Evolutionary conservation across 2,113 vertebrate species (phyloP), one percentile per base, ranked within the genome.

Genomic region (Tautogolabrus adspersus): DNA sequence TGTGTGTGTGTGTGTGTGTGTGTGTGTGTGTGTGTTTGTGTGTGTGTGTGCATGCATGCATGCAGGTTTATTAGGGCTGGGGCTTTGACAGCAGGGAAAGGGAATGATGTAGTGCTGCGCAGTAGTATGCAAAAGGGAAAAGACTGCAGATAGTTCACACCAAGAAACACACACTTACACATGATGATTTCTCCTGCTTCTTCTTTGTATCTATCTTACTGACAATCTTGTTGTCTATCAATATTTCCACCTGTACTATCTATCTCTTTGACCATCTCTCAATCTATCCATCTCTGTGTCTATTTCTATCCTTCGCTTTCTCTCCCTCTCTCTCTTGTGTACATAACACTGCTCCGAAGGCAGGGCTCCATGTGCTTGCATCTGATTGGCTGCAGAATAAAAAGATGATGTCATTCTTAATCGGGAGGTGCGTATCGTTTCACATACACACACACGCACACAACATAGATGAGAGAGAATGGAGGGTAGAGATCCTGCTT

Each of bases 391-490:
- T 77, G 85, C 47, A 0, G 30, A 63, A 15, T 66, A 71, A 90
- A 93, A 86, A 58, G 86, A 91, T 93, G 92, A 93, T 92, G 92
- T 93, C 92, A 93, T 93, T 72, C 74, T 58, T 75, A 78, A 68
- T 73, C 16, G 55, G 84, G 83, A 72, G 83, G 85, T 71, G 86
- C 46, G 51, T 83, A 71, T 75, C 15, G 19, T 63, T 62, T 67
- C 66, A n/a, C 75, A 74, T 30, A 62, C 81, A 71, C 81, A 70
- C 72, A 69, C 82, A 57, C 68, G 40, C 64, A 51, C 63, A 74
- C 10, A 46, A 34, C 91, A 93, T 84, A 91, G 90, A 83, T 82
- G 85, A 86, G 30, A 92, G 90, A 91, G 73, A 80, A 70, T 22
- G 26, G 75, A 76, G 74, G 79, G 69, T 77, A 63, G 75, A 64